Evolutionary conservation across 2,797 vertebrate species (phyloP).

Genomic region (Mus caroli): DNA sequence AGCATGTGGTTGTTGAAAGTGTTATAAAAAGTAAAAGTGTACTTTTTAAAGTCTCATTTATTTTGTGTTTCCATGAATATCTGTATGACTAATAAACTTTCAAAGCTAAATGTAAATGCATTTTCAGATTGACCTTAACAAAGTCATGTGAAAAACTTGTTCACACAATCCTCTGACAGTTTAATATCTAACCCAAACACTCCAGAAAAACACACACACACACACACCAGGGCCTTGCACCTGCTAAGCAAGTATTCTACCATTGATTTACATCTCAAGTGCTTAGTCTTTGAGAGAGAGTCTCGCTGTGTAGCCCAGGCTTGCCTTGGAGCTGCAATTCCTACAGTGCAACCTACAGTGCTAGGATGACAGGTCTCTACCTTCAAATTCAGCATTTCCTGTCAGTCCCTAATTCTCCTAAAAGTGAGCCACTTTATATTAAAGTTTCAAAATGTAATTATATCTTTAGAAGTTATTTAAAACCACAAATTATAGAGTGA

Average conservation of each 20-base stretch:
- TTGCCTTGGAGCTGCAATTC: neutral
- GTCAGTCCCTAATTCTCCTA: neutral
- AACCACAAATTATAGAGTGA: neutral
- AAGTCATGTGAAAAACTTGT: slow-evolving; percentile 27
- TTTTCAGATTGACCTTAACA: slow-evolving; percentile 4
- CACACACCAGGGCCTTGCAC: neutral
- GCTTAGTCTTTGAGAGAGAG: neutral
- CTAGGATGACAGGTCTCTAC: no score
- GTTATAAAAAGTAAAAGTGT: neutral
- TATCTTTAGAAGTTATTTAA: slow-evolving; percentile 55
- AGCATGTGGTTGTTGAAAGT: neutral
- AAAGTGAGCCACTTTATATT: slow-evolving; percentile 5
- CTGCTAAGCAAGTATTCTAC: neutral
- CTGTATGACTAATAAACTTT: neutral
- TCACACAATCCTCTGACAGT: neutral
- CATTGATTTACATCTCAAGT: neutral
- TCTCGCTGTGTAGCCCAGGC: neutral
- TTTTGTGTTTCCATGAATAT: neutral
- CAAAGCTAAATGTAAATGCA: neutral
- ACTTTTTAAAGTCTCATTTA: slow-evolving; percentile 10
- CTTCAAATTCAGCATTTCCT: neutral
- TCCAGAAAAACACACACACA: neutral
- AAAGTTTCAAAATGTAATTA: slow-evolving; percentile 49
- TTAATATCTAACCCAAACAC: slow-evolving; percentile 11
- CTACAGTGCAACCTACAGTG: no score